Percentiles rank a stretch among this genome's conserved stretches.
These are phyloP conservation scores for Theropithecus gelada DNA, from an alignment of 2,113 vertebrate genomes.

Conservation along the genomic window DNA sequence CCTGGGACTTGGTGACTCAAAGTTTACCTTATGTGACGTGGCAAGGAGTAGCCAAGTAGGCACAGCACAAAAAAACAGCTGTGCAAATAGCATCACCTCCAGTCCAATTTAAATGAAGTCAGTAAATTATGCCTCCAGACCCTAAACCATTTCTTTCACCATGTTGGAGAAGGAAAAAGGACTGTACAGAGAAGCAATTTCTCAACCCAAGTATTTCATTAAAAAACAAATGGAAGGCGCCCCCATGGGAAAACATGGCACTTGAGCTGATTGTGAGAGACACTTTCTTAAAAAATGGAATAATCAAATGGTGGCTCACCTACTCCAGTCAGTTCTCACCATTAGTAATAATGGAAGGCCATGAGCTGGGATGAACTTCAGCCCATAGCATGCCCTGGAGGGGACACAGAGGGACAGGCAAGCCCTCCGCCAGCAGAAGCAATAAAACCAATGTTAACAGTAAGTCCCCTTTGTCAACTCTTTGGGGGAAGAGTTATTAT, in stretches of 20 bases:
- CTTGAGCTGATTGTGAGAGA: conserved; percentile 47
- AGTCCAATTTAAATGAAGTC: conserved; percentile 79
- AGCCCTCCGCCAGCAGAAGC: not conserved
- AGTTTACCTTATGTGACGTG: conserved; percentile 4
- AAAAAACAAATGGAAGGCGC: conserved; percentile 24
- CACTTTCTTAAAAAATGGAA: conserved; percentile 25
- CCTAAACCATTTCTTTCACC: conserved; percentile 69
- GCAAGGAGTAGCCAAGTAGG: not conserved
- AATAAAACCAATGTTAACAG: conserved; percentile 13
- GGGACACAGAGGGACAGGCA: not conserved
- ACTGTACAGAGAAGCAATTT: conserved; percentile 55
- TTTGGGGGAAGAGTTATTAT: not conserved
- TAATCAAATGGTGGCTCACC: conserved; percentile 6
- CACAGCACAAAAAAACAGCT: conserved; percentile 49
- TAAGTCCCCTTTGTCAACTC: conserved; percentile 11
- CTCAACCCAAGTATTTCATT: conserved; percentile 60
- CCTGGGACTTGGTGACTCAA: conserved; percentile 46
- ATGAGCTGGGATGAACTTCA: not conserved
- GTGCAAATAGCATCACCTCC: conserved; percentile 74
- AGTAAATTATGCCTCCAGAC: conserved; percentile 70
- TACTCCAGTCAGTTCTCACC: not conserved
- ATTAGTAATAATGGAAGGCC: conserved; percentile 1
- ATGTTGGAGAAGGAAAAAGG: conserved; percentile 42
- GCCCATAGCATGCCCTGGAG: not conserved
- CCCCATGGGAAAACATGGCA: not conserved